A percentile compares a stretch with the other conserved stretches of the same genome.
Conservation (phyloP, 2,888 invertebrate species). For the Platycheirus rosarum region DNA sequence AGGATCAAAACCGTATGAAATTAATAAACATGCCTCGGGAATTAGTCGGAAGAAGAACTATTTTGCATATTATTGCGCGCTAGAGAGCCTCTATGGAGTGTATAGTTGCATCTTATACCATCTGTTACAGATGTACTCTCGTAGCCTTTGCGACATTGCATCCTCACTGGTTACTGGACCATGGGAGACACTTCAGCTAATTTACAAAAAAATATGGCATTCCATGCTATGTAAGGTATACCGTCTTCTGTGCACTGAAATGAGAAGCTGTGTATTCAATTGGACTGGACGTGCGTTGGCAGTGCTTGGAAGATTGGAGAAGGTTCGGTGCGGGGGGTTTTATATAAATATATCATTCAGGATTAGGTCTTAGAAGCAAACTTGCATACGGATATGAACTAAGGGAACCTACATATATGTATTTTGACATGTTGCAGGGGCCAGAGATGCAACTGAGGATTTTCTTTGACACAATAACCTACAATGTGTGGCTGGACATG, state of each 20-base stretch:
- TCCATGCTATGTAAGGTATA: constrained; percentile 29
- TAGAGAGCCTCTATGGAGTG: not conserved
- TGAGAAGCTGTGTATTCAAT: constrained; percentile 34
- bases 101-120: constrained; percentile 42
- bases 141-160: constrained; percentile 24
- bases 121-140: constrained; percentile 52
- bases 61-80: constrained; percentile 69
- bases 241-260: constrained; percentile 37
- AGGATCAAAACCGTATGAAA: constrained; percentile 74
- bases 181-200: constrained; percentile 60
- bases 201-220: constrained; percentile 59
- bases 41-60: constrained; percentile 62
- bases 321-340: too few relatives aligned
- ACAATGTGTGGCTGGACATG: constrained; percentile 50
- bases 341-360: constrained; percentile 54
- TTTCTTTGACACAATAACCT: constrained; percentile 68
- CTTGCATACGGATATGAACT: constrained; percentile 43
- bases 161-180: constrained; percentile 3
- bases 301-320: too few relatives aligned
- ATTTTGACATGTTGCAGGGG: constrained; percentile 12
- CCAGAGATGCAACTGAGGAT: not conserved
- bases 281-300: constrained; percentile 13
- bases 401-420: constrained; percentile 14
- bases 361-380: constrained; percentile 50
- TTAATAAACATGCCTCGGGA: constrained; percentile 72